Conservation (phyloP, 1,140 invertebrate genomes). For the Oedothorax gibbosus region DNA sequence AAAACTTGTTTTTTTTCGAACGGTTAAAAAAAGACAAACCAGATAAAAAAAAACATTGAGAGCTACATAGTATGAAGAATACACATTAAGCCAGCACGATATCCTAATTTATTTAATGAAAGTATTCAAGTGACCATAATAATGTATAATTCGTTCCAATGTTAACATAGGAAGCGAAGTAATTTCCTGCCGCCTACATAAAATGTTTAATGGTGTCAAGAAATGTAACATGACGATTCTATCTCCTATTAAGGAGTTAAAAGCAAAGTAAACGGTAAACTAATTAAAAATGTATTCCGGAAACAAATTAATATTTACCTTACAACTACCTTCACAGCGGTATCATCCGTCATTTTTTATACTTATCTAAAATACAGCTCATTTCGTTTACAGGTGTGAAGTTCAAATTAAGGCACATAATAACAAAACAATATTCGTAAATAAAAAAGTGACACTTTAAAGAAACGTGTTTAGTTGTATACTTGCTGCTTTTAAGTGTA, state of each 20-base stretch:
- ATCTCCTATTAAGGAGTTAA: constrained; percentile 32
- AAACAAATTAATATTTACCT: constrained; percentile 41
- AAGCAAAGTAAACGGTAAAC: background rate
- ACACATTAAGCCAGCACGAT: too few species aligned
- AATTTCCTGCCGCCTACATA: constrained; percentile 43
- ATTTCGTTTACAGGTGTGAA: constrained; percentile 50
- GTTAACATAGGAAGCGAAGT: background rate
- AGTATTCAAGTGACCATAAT: too few species aligned
- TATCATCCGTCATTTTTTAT: constrained; percentile 55
- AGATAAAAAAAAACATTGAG: too few species aligned
- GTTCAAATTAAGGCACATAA: constrained; percentile 57
- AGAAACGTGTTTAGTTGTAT: constrained; percentile 19
- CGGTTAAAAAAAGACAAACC: too few species aligned
- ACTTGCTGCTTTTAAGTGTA: background rate
- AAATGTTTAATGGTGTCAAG: constrained; percentile 22
- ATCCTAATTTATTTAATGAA: background rate
- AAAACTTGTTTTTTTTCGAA: too few species aligned
- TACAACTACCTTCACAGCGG: constrained; percentile 54
- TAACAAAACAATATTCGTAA: constrained; percentile 35
- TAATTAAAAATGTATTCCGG: background rate
- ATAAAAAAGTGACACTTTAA: constrained; percentile 5
- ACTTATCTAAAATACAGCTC: constrained; percentile 1
- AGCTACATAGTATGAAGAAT: too few species aligned
- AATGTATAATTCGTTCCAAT: too few species aligned
- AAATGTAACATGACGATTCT: constrained; percentile 7